These are phyloP conservation scores for Pseudobourletiella spinata DNA, from an alignment of 1,140 invertebrate species.

Conservation along the genomic window DNA sequence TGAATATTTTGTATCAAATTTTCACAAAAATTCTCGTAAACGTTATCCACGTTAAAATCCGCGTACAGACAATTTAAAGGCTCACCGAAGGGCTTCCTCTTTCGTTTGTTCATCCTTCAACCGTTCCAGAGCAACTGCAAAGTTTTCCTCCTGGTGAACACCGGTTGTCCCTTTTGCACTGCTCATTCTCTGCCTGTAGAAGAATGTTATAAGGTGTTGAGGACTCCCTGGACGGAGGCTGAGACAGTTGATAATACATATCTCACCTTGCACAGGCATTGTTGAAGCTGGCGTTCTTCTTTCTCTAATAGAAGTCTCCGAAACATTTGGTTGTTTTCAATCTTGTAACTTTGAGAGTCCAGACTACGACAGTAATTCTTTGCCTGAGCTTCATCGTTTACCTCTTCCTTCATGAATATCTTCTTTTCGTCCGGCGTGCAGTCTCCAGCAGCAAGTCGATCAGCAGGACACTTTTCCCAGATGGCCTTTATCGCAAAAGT, in stretches of 20 bases:
- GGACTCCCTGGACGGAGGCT: not conserved
- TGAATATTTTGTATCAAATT: constrained; percentile 4
- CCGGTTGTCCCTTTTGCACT: constrained; percentile 14
- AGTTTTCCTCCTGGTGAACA: constrained; percentile 24
- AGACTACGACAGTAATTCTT: not conserved
- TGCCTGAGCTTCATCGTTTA: not conserved
- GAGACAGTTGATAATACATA: not conserved
- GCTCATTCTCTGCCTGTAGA: constrained; percentile 20
- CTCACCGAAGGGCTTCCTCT: constrained; percentile 22
- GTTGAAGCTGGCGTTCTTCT: constrained; percentile 23
- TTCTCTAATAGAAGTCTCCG: constrained; percentile 26
- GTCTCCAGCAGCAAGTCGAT: not conserved
- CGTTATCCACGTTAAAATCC: too few species aligned
- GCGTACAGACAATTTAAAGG: too few species aligned
- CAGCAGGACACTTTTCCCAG: not conserved
- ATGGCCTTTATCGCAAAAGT: too few species aligned
- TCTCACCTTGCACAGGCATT: constrained; percentile 30
- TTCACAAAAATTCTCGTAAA: not conserved
- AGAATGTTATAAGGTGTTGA: not conserved
- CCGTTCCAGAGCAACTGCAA: constrained; percentile 19
- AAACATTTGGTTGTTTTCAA: constrained; percentile 25
- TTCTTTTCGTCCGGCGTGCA: not conserved
- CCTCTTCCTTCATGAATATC: not conserved
- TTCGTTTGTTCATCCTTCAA: constrained; percentile 29
- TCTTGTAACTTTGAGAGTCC: constrained; percentile 13